Conservation (phyloP, 2,797 vertebrate species). For the Bufotes viridis region DNA sequence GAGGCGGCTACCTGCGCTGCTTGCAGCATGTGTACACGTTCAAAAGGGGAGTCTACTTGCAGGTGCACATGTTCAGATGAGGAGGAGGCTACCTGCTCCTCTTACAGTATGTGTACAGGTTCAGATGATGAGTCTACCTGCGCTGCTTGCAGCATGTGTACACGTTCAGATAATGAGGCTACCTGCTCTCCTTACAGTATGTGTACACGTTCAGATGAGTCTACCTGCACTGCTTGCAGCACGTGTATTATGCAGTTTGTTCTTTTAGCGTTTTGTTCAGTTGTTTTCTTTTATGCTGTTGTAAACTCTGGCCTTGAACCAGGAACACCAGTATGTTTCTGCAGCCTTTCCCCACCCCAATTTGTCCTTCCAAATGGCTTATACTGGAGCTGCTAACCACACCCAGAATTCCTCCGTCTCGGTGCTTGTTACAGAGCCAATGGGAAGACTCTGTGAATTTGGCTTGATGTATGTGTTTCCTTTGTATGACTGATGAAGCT, state of each 20-base stretch:
- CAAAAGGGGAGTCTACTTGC: no score
- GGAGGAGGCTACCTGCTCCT: not conserved
- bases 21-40: no score
- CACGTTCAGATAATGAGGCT: no score
- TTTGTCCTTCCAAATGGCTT: conserved; percentile 52
- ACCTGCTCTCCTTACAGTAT: no score
- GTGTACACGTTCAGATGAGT: no score
- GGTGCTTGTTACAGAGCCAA: conserved; percentile 20
- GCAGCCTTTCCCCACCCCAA: conserved; percentile 24
- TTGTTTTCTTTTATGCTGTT: not conserved
- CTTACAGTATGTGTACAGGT: no score
- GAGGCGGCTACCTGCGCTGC: no score
- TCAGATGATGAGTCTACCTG: no score
- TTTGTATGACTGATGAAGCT: not conserved
- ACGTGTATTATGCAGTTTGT: no score
- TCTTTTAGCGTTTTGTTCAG: not conserved
- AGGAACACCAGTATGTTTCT: conserved; percentile 21
- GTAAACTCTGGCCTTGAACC: not conserved
- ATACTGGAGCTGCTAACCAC: conserved; percentile 50
- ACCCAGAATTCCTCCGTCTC: conserved; percentile 49
- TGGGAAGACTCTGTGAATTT: conserved; percentile 45
- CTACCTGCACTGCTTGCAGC: no score
- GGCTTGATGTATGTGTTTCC: conserved; percentile 25
- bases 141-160: no score
- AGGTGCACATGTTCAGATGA: no score